Base-by-base conservation (phyloP, 2,888 invertebrate species). In the Eumerus sabulonum region DNA sequence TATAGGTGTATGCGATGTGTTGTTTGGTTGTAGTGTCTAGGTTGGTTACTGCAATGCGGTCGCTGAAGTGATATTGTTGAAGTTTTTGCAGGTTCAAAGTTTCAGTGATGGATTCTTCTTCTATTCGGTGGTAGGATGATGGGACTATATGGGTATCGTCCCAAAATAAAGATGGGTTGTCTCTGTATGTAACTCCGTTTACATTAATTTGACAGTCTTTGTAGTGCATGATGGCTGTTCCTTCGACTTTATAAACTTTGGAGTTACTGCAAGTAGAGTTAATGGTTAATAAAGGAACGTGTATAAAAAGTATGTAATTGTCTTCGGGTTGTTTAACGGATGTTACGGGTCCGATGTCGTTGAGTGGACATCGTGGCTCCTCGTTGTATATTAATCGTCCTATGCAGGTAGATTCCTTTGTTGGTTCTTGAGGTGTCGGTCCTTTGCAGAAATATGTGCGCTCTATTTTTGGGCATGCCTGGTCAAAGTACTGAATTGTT, bases 381-480 rank as follows among this genome's bases (percentile, higher is more conserved):
- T 36, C 9, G 16, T 68, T 59, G 1, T 44, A 44, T 45, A 68
- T 44, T 13, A 60, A 35, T 12, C 42, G 50, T 1, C 59, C 44
- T 18, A 68, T 45, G 40, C 68, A 68, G 17, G 45, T 38, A 11
- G 68, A 68, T n/a, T 60, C n/a, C 1, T 18, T 5, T 5, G 45
- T 51, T 53, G 27, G 1, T 57, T 56, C 51, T 51, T 50, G 18
- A 42, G 17, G 36, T 7, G 27, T 27, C 1, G 56, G 42, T 17
- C 40, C 14, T 13, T 67, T 19, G 27, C 57, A 67, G 40, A 48
- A 11, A 42, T 40, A 67, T 3, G 9, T 50, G 36, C 44, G 42
- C 42, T 67, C 67, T 59, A 59, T 51, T 59, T 45, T 35, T 7
- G 51, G 68, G 38, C 68, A 59, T 53, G 42, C 36, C 3, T 9